Evolutionary conservation across 2,888 invertebrate genomes (phyloP), one percentile per base, ranked within the genome.

Genomic region (Drosophila peninsularis): DNA sequence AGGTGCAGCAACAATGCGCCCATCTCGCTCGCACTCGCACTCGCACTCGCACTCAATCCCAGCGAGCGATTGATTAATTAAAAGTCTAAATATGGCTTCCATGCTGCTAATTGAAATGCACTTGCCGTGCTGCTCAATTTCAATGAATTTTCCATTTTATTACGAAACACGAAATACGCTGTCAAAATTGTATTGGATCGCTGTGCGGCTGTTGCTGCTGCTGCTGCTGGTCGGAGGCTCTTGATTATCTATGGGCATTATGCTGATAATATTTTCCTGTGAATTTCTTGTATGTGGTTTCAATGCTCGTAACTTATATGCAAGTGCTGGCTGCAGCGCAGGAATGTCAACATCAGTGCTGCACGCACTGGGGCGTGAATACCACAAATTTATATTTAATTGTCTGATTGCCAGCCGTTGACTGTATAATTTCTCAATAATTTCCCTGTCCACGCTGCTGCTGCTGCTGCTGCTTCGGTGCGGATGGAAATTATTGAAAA

Each of bases 201-300:
- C 10, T 13, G 24, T 10, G n/a, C 3, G n/a, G 37, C n/a, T 37
- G 13, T 6, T 21, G 57, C 9, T 24, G 57, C 6, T 19, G 41
- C 3, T 24, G 60, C 10, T 52, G 55, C 54, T 62, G 60, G 21
- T 61, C 58, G 55, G 62, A 19, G 65, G 32, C 60, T 62, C 47
- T 65, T 70, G 84, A 86, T 82, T 78, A 89, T 90, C 90, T 86
- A 76, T 64, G 83, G 65, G 85, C 78, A 85, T 83, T 74, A 76
- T 73, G 81, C 69, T 90, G 90, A 90, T 78, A 88, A 80, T 90
- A 90, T 88, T 90, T 90, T 89, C 83, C 90, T 76, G 71, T 72
- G 90, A 90, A 89, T 89, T 89, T 69, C 65, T 61, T 62, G 78
- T 47, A 57, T 60, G 47, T 62, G 71, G 62, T 53, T 70, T 63